phyloP scores from a whole-genome alignment of 2,888 invertebrate genomes.

The Pachliopta kotzebuea region DNA sequence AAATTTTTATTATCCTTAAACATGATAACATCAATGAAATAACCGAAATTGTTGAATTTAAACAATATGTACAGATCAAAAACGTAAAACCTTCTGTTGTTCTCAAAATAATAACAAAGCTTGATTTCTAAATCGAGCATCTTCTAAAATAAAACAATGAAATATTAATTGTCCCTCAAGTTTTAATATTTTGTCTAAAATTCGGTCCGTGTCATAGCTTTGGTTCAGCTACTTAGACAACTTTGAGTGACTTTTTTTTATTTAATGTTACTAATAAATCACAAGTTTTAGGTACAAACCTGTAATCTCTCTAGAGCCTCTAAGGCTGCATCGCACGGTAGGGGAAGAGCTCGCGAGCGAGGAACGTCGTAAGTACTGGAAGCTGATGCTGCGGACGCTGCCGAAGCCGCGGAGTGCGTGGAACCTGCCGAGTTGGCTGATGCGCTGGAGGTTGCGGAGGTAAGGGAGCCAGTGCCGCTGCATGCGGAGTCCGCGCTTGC shows the following conservation, averaged over 20 bases:
- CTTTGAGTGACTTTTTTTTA: neutral
- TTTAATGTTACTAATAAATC: neutral
- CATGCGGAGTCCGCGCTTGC: constrained; percentile 81
- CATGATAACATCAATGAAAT: too few relatives aligned
- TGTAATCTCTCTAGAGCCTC: constrained; percentile 74
- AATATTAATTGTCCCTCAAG: too few relatives aligned
- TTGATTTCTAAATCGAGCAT: too few relatives aligned
- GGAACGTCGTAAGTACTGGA: constrained; percentile 77
- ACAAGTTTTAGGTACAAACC: constrained; percentile 61
- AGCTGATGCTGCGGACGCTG: constrained; percentile 63
- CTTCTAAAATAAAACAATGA: too few relatives aligned
- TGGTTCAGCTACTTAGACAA: too few relatives aligned
- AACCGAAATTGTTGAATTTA: too few relatives aligned
- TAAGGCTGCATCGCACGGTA: constrained; percentile 74
- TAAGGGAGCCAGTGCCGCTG: constrained; percentile 75
- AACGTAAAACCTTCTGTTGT: too few relatives aligned
- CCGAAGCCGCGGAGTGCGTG: constrained; percentile 66
- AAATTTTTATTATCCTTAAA: too few relatives aligned
- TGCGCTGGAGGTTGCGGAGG: constrained; percentile 73
- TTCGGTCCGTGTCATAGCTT: too few relatives aligned
- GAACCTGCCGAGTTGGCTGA: constrained; percentile 75
- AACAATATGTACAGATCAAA: too few relatives aligned
- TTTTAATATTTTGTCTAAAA: too few relatives aligned
- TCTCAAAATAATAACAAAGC: too few relatives aligned
- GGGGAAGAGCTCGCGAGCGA: constrained; percentile 66